Base-by-base conservation (phyloP, 2,113 vertebrate genomes). In the Strix uralensis region DNA sequence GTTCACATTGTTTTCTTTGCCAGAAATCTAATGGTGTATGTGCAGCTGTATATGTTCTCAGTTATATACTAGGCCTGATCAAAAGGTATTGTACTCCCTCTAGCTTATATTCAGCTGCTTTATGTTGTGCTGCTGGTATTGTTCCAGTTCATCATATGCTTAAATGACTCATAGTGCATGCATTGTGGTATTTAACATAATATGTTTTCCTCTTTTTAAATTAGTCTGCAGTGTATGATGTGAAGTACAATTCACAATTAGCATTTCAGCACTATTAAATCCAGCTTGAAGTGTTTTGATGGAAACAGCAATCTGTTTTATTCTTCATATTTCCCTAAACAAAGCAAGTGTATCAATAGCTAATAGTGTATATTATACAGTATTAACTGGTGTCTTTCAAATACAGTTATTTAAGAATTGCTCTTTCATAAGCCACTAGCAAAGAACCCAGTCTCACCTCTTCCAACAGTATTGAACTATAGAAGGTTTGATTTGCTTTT, bases 51-150 rank as follows among this genome's bases (percentile, higher is more conserved):
- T 92, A 72, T 78, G 82, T 74, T 72, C 61, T 95, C 55, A 84
- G 63, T 62, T 51, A 77, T 84, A 88, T 81, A 66, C 78, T 88
- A 78, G 63, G 62, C 75, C 85, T 80, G 90, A 96, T 98, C 78
- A 95, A 95, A 97, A 97, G 86, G 70, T 75, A 73, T 87, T 97
- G 87, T 93, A 94, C 79, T 97, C 93, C 87, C 85, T 97, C 95
- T 97, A 96, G 94, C 83, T 96, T 97, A 96, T 93, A 96, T 94
- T 97, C 81, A 95, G 61, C 88, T 96, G 81, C 93, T 94, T 72
- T 83, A 23, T 96, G 62, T 92, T 96, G 65, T 92, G 65, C 90
- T 96, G 81, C 92, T 97, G 94, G 72, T 95, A 88, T 94, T 95
- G 67, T 95, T 98, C 87, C 93, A 96, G 91, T 79, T 97, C 90